Base-by-base conservation (phyloP, 2,888 invertebrate species). In the Homarus gammarus region DNA sequence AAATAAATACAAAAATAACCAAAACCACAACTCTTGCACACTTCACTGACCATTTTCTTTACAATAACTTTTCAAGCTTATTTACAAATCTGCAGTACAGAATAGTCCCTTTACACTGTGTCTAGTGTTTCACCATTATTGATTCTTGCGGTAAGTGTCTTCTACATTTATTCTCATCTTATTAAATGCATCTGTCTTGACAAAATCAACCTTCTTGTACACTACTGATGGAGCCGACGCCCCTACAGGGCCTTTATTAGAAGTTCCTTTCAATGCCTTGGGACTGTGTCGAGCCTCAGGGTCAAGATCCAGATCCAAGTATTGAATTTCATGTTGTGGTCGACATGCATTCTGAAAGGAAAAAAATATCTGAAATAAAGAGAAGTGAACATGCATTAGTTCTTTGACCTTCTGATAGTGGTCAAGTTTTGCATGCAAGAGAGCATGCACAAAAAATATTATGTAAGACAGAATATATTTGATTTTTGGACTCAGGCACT, bases 181-280 rank as follows among this genome's bases (percentile, higher is more conserved):
- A 94, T 97, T 97, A 93, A 99, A 97, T 8, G 98, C 98, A 93
- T 97, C 96, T 0, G 98, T 99, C 95, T 98, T 98, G 83, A 97
- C 95, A 94, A 98, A 98, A 94, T 99, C 98, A 0, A 99, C 98
- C 0, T 97, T 97, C 94, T 98, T 97, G 94, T 98, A 98, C 12
- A 97, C 97, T 0, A 96, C 94, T 93, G 93, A 93, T 0, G 93
- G 89, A 33, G 92, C 81, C 15, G 90, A 68, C 12, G 90, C 40
- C 36, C 61, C 88, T 1, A 82, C 64, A 72, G 79, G 31, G 40
- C 56, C 56, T n/a, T 84, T 78, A 31, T 36, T 75, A 22, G 83
- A 33, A 15, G 22, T 22, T 27, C 49, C 51, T 64, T 84, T 84
- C 27, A 56, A n/a, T 49, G 64, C 33, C 36, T 87, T 90, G 8